Evolutionary conservation across 2,113 vertebrate genomes (phyloP), one percentile per base, ranked within the genome.

Genomic region (Chaetorhynchus papuensis): DNA sequence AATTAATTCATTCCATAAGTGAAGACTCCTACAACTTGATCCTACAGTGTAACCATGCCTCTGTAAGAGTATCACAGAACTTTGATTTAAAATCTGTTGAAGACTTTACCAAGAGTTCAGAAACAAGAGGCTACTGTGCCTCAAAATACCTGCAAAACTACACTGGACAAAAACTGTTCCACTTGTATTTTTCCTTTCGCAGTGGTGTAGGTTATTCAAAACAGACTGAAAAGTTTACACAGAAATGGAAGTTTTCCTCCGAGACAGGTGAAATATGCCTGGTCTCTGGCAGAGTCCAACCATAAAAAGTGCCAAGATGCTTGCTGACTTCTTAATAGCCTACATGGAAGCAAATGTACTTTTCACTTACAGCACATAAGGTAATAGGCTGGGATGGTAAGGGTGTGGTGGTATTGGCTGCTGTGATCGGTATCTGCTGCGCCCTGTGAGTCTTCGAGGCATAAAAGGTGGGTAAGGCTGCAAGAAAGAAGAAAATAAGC

Each of bases 381-480:
- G 99, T 96, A 99, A 98, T 97, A 99, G 98, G 98, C 98, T 99
- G 92, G 99, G 99, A 96, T 99, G 99, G 94, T 99, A 99, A 33
- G 99, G 98, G 24, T 99, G 99, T 8, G 99, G 99, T 39, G 99
- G 98, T 69, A 99, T 97, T 30, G 99, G 97, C 96, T 99, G 99
- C 95, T 99, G 99, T 37, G 99, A 99, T 88, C 99, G 98, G 69
- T 99, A 99, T 96, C 99, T 98, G 83, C 98, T 99, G 64, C 99
- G 98, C 93, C 98, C 98, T 78, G 99, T 97, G 92, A 99, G 98
- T 97, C 99, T 98, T 79, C 99, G 98, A 97, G 99, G 98, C 98
- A 99, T 98, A 95, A 99, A 99, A 71, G 99, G 98, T 86, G 99
- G 98, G 94, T 99, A 99, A 90, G 99, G 99, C 99, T 99, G 97